Evolutionary conservation across 2,888 invertebrate species (phyloP), one percentile per base, ranked within the genome.

Genomic region (Phyllotreta cruciferae): DNA sequence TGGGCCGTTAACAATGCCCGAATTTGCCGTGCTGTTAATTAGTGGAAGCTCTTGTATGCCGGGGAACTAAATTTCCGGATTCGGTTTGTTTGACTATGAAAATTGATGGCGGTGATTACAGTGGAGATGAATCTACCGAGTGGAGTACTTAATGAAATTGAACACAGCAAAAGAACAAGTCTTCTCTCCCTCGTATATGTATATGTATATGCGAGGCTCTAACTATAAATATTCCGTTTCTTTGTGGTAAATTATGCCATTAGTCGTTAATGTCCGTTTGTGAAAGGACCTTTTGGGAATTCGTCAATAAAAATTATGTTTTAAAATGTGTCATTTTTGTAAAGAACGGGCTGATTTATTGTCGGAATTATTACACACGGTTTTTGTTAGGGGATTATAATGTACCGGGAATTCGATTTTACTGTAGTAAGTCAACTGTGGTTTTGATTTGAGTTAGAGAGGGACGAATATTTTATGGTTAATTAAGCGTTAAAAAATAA

Each of bases 11-110:
- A 55, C 60, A 55, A 47, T 54, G 61, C 38, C 50, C 50, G 58
- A 65, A 65, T 64, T 62, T 58, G 58, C 64, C 39, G 53, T 65
- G 54, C 24, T 50, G 47, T 62, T 62, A 62, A 65, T 65, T 42
- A 58, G 53, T 37, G 52, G 52, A 36, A 10, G 61, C 37, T 56
- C 38, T 39, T 53, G 39, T 5, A 8, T 39, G 52, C 38, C 9
- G 7, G 10, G 38, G 38, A 9, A 11, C 13, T 53, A 13, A 53
- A 53, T 39, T 53, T 53, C 24, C 24, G 24, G 24, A 1, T 52
- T 14, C 14, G 47, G n/a, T 47, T n/a, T 34, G 10, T 9, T 7
- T 14, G 7, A 7, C 8, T 11, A 44, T 2, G 45, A 11, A n/a
- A 13, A 44, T n/a, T 44, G 14, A 44, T 44, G 10, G 44, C 11